phyloP scores from a whole-genome alignment of 2,888 invertebrate genomes.

The Leucophenga maculata region DNA sequence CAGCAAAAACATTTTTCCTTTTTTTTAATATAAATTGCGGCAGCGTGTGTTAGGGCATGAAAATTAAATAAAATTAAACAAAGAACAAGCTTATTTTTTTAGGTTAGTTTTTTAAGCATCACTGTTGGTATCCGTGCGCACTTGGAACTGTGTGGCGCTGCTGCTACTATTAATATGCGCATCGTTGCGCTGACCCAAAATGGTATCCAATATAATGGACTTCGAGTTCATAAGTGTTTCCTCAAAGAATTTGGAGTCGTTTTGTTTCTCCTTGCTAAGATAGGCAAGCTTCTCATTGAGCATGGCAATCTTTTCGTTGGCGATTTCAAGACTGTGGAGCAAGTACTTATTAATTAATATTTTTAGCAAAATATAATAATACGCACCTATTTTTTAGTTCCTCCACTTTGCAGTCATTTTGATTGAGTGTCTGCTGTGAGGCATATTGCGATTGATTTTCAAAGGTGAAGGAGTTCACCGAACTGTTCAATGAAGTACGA shows the following conservation, averaged over 20 bases:
- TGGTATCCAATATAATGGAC: constrained; percentile 63
- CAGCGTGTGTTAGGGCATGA: no score
- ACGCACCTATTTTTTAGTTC: constrained; percentile 67
- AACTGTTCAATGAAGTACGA: constrained; percentile 52
- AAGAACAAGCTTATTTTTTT: not conserved
- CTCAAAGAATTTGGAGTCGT: constrained; percentile 67
- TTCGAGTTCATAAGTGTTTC: constrained; percentile 67
- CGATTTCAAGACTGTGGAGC: constrained; percentile 63
- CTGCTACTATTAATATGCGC: not conserved
- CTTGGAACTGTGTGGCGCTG: not conserved
- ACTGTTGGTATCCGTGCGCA: constrained; percentile 19
- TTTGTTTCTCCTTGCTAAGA: constrained; percentile 61
- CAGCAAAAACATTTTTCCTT: no score
- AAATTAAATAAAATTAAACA: no score
- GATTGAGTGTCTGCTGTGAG: constrained; percentile 21
- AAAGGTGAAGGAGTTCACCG: constrained; percentile 61
- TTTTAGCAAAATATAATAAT: not conserved
- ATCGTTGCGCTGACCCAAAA: constrained; percentile 43
- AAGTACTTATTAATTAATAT: not conserved
- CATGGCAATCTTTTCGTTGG: constrained; percentile 66
- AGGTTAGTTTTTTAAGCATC: constrained; percentile 13
- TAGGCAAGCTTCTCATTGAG: constrained; percentile 66
- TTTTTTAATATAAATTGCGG: no score
- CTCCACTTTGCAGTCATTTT: constrained; percentile 41
- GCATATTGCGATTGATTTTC: constrained; percentile 57